These are phyloP conservation scores for Embidobia sp. DNA, from an alignment of 2,888 invertebrate genomes.

Conservation along the genomic window DNA sequence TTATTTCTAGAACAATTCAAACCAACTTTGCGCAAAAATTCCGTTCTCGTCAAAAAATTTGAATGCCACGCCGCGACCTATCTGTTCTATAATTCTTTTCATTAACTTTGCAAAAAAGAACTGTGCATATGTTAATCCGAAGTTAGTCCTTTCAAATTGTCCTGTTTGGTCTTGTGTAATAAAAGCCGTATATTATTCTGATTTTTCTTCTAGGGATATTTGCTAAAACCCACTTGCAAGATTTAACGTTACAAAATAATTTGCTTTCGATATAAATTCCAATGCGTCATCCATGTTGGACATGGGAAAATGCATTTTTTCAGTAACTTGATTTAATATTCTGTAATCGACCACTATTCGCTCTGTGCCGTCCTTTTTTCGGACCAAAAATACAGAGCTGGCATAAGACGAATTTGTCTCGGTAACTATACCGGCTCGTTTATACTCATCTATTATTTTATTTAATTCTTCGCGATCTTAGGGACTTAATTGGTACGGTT, in stretches of 20 bases:
- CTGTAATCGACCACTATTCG: slow-evolving; percentile 21
- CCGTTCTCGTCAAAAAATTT: slow-evolving; percentile 13
- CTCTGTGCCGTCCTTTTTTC: slow-evolving; percentile 13
- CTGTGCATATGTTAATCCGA: slow-evolving; percentile 11
- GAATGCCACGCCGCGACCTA: background rate
- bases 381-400: slow-evolving; percentile 27
- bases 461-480: slow-evolving; percentile 20
- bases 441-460: slow-evolving; percentile 16
- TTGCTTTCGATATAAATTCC: slow-evolving; percentile 40
- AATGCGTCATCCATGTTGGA: slow-evolving; percentile 60
- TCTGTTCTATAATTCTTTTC: background rate
- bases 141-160: slow-evolving; percentile 18
- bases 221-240: slow-evolving; percentile 30
- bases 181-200: slow-evolving; percentile 19
- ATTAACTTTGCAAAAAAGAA: slow-evolving; percentile 25
- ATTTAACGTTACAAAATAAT: slow-evolving; percentile 46
- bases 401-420: slow-evolving; percentile 36
- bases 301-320: no score
- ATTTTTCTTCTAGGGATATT: background rate
- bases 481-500: slow-evolving; percentile 36
- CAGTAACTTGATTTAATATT: background rate
- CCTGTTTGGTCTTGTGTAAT: slow-evolving; percentile 21
- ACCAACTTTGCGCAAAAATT: background rate
- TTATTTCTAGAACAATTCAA: background rate
- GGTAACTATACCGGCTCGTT: slow-evolving; percentile 26